Conservation (phyloP, 2,797 vertebrate species). For the Paramormyrops hopkinsi region DNA sequence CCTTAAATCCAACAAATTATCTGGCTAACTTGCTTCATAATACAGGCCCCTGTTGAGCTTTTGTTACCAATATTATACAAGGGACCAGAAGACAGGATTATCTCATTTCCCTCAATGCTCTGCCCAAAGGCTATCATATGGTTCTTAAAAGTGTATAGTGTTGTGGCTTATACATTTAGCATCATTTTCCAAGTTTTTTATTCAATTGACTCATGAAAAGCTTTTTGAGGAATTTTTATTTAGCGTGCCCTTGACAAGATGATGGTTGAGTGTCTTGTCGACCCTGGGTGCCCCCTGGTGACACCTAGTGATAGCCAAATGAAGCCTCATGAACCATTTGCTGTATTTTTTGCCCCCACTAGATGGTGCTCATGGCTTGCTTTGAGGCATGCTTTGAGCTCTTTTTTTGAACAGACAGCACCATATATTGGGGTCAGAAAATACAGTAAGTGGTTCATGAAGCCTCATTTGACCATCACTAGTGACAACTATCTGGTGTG, state of each 20-base stretch:
- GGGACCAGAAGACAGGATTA: background rate
- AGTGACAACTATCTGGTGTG: background rate
- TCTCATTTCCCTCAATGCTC: background rate
- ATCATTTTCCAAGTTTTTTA: background rate
- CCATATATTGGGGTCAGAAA: background rate
- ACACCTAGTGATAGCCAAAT: background rate
- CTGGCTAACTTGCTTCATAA: background rate
- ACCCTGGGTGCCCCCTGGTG: background rate
- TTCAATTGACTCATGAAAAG: background rate
- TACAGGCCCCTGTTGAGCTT: background rate
- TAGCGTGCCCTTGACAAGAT: background rate
- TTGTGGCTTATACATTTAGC: background rate
- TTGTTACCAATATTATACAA: background rate
- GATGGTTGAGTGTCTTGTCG: background rate
- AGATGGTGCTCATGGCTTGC: background rate
- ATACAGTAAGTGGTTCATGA: background rate
- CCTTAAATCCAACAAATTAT: background rate
- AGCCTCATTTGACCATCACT: background rate
- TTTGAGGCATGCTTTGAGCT: background rate
- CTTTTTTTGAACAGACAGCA: background rate
- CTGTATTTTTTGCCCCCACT: background rate
- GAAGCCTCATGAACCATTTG: background rate
- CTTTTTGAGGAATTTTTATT: background rate
- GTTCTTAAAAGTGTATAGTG: background rate
- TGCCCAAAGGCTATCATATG: background rate